These are phyloP conservation scores for Sphenopsis melanotis DNA, from an alignment of 2,797 vertebrate species.

Conservation along the genomic window DNA sequence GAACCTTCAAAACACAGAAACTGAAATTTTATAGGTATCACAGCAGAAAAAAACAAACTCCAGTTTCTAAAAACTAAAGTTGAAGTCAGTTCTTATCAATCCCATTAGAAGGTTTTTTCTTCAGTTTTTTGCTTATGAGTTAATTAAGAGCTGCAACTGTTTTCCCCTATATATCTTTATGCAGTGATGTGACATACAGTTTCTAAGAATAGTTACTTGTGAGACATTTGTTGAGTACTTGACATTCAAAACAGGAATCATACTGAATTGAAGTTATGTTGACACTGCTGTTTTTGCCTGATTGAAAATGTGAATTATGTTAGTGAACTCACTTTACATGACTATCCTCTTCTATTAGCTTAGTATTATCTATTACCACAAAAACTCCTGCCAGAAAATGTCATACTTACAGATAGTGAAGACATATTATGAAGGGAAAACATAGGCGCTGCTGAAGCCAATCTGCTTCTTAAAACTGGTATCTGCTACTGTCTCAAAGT, in stretches of 20 bases:
- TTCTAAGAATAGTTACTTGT: not conserved
- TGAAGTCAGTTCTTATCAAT: not conserved
- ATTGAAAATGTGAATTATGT: not conserved
- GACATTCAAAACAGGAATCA: slow-evolving; percentile 3
- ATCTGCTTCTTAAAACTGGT: not conserved
- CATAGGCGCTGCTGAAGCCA: not conserved
- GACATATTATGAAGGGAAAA: not conserved
- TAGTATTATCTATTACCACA: not conserved
- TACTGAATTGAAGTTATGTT: not conserved
- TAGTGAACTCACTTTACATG: not conserved
- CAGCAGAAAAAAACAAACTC: not conserved
- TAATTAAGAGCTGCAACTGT: not conserved
- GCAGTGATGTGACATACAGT: not conserved
- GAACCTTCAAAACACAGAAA: not conserved
- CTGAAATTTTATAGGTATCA: not conserved
- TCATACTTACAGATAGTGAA: not conserved
- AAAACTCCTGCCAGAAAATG: not conserved
- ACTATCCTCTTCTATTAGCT: not conserved
- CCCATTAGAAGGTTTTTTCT: not conserved
- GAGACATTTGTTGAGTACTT: not conserved
- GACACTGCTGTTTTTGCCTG: not conserved
- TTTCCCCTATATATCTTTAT: not conserved
- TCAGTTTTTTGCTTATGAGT: not conserved
- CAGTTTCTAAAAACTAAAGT: not conserved
- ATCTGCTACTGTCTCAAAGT: not conserved